A percentile compares a stretch with the other conserved stretches of the same genome.
phyloP scores from a whole-genome alignment of 2,797 vertebrate species.

The Etheostoma perlongum region DNA sequence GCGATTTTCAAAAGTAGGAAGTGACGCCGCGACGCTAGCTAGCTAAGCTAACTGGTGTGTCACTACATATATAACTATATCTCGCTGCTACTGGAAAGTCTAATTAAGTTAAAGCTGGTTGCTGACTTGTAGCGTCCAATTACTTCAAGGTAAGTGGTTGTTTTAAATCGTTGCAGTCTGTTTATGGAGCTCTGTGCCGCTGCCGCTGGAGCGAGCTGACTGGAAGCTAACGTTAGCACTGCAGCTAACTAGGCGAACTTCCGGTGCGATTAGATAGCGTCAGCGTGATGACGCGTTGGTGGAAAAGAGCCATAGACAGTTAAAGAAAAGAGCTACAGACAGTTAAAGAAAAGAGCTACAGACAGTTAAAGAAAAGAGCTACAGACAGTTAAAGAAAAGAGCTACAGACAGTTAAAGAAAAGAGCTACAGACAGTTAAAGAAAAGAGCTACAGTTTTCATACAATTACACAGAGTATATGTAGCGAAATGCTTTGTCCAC shows the following conservation, averaged over 20 bases:
- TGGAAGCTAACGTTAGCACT: no score
- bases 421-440: no score
- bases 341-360: no score
- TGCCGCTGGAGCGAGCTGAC: no score
- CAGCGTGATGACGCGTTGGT: background rate
- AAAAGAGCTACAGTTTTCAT: no score
- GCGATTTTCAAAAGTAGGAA: constrained; percentile 75
- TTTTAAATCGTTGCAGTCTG: background rate
- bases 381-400: no score
- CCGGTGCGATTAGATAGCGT: constrained; percentile 19
- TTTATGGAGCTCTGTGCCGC: background rate
- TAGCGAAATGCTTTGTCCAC: no score
- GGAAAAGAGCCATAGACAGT: no score
- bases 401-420: no score
- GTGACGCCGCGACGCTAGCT: constrained; percentile 49
- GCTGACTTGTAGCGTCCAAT: fast-evolving
- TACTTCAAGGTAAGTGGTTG: fast-evolving
- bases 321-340: no score
- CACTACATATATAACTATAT: background rate
- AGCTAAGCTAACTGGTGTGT: constrained; percentile 13
- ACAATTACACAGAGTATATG: no score
- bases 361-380: no score
- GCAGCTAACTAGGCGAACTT: background rate
- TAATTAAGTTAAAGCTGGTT: fast-evolving
- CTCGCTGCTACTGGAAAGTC: fast-evolving